Percentiles rank a stretch among this genome's conserved stretches.
Evolutionary conservation across 2,888 invertebrate genomes (phyloP).

Genomic region (Ophraella communa): DNA sequence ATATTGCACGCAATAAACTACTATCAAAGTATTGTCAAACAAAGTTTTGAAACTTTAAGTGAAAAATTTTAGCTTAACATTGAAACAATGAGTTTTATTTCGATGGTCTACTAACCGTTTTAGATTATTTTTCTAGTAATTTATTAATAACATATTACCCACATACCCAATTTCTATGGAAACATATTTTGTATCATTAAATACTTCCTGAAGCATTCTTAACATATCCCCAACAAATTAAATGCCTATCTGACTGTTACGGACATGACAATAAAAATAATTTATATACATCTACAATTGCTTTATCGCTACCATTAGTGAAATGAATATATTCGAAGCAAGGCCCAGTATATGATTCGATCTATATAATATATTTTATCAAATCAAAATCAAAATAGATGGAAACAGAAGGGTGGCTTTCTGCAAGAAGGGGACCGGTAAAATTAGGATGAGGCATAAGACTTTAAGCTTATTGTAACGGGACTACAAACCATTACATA

Average conservation of each 20-base stretch:
- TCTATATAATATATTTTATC: slow-evolving; percentile 42
- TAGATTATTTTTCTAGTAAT: too few relatives aligned
- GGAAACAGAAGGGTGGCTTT: slow-evolving; percentile 49
- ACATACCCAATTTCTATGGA: too few relatives aligned
- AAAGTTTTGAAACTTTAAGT: too few relatives aligned
- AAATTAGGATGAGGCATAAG: slow-evolving; percentile 38
- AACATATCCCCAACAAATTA: not conserved
- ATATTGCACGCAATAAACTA: too few relatives aligned
- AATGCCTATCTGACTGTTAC: not conserved
- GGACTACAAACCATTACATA: slow-evolving; percentile 39
- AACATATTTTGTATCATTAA: not conserved
- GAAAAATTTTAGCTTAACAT: too few relatives aligned
- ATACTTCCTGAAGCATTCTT: not conserved
- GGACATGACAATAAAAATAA: not conserved
- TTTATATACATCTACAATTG: not conserved
- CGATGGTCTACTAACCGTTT: too few relatives aligned
- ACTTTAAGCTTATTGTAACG: slow-evolving; percentile 33
- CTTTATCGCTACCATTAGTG: not conserved
- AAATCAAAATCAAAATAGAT: slow-evolving; percentile 52
- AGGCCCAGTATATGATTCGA: slow-evolving; percentile 41
- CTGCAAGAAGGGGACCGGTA: slow-evolving; percentile 38
- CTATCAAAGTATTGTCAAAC: too few relatives aligned
- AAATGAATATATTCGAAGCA: slow-evolving; percentile 27
- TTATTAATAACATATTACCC: too few relatives aligned
- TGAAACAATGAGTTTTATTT: too few relatives aligned